Evolutionary conservation across 2,113 vertebrate species (phyloP).

Genomic region (Ellobius talpinus): DNA sequence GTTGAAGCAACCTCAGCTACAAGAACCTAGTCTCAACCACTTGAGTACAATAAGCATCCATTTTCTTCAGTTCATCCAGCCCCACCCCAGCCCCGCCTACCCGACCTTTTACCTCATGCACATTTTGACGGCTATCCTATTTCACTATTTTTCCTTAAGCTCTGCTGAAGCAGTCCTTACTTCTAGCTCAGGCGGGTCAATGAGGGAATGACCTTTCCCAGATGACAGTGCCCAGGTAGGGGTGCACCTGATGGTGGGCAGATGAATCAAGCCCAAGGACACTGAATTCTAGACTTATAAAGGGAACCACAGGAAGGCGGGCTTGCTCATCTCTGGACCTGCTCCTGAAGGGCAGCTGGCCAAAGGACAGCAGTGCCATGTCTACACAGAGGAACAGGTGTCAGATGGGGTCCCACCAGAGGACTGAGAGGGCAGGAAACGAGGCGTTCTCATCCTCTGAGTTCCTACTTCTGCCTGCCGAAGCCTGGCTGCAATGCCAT

Average conservation of each 20-base stretch:
- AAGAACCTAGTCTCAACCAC: background rate
- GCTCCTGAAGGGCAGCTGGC: background rate
- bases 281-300: background rate
- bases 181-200: background rate
- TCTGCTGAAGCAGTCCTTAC: background rate
- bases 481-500: background rate
- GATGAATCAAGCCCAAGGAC: background rate
- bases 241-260: background rate
- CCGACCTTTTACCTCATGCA: background rate
- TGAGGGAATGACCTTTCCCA: background rate
- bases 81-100: background rate
- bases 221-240: background rate
- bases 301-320: background rate
- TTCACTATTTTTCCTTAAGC: background rate
- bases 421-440: background rate
- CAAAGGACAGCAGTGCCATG: fast-evolving
- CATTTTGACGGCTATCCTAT: background rate
- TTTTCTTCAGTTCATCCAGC: background rate
- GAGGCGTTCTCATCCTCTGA: background rate
- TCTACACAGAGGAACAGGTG: background rate
- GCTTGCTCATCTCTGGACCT: background rate
- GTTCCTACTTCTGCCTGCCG: background rate
- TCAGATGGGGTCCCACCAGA: background rate
- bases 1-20: background rate
- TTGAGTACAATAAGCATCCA: background rate